Conservation (phyloP, 2,113 vertebrate genomes). For the Anguilla rostrata region DNA sequence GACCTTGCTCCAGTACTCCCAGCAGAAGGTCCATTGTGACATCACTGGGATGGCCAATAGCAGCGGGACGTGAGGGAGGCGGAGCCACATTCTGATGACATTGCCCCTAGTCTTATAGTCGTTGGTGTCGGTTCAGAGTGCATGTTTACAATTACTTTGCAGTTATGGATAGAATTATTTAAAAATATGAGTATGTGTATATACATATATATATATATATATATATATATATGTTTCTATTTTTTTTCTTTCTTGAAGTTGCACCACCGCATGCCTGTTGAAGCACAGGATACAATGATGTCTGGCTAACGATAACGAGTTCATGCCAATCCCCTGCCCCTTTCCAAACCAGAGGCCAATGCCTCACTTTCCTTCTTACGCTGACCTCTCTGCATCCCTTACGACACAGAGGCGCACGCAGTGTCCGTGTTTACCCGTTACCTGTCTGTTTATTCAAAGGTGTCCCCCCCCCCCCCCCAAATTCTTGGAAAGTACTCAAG, state of each 20-base stretch:
- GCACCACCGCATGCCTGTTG: constrained; percentile 68
- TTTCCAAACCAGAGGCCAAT: constrained; percentile 26
- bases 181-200: constrained; percentile 52
- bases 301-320: constrained; percentile 34
- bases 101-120: constrained; percentile 40
- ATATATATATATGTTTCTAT: constrained; percentile 65
- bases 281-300: constrained; percentile 58
- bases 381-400: constrained; percentile 27
- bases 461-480: too few species aligned
- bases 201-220: constrained; percentile 45
- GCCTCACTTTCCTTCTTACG: constrained; percentile 37
- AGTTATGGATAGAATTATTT: constrained; percentile 59
- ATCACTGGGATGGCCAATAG: neutral
- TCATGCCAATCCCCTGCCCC: constrained; percentile 25
- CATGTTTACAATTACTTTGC: constrained; percentile 71
- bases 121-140: constrained; percentile 46
- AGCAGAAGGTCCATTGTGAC: neutral
- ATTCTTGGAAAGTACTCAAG: neutral
- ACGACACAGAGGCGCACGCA: neutral
- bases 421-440: neutral
- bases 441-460: neutral
- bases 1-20: neutral
- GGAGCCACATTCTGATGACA: constrained; percentile 23
- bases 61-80: neutral
- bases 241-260: constrained; percentile 68